Base-by-base conservation (phyloP, 1,140 invertebrate genomes). In the Papilio polytes region DNA sequence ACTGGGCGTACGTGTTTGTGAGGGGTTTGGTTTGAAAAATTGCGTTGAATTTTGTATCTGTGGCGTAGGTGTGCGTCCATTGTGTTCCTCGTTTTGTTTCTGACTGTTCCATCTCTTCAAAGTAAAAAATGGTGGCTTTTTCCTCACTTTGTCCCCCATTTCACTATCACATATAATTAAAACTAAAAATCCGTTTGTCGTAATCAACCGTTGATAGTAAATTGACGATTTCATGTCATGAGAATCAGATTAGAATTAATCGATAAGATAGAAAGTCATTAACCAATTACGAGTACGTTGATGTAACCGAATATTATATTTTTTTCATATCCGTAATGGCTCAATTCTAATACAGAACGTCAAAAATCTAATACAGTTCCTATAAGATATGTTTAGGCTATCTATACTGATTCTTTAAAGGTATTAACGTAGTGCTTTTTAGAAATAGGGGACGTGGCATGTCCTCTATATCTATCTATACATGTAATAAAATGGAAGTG, bases 61-160 rank as follows among this genome's bases (percentile, higher is more conserved):
- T 8, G 82, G 82, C 7, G 81, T 80, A 1, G 83, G 66, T 10
- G 78, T 78, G 10, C 63, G 74, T 10, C 83, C 31, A 22, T 56
- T 76, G 53, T 63, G 41, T 7, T 86, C 83, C 44, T 87, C 85
- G 70, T 63, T 81, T 22, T 81, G 74, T 18, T 87, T 90, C 59
- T 90, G 86, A 80, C 90, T 90, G 31, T 90, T 90, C 88, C 88
- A 91, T 46, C 91, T 82, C 74, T 91, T 94, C 26, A 93, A 80
- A 46, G 82, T 89, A 81, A 94, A 93, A 74, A 94, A 91, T 10
- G 86, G 83, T 3, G 86, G 85, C 26, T 89, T 93, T 56, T 92
- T 94, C 78, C 91, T 94, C 13, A 89, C 78, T 81, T 92, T 94
- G 26, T 94, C 91, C 53, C 89, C 86, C 93, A 94, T 94, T 44